Evolutionary conservation across 2,113 vertebrate species (phyloP), one percentile per base, ranked within the genome.

Genomic region (Rhinoderma darwinii): DNA sequence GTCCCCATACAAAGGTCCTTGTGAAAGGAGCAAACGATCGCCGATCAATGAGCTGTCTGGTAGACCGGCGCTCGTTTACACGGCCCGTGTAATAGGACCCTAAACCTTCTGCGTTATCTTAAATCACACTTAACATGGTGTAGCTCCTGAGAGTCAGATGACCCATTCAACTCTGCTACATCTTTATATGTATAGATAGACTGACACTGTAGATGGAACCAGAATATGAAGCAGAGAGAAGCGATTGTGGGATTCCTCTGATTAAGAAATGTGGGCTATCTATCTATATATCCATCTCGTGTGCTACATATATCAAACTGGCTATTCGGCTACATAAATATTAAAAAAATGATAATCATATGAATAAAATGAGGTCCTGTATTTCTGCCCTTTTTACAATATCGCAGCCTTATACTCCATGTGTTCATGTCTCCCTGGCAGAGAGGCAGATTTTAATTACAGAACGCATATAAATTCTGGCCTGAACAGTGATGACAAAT

Each of bases 401-500:
- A 22, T 30, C 4, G 51, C 30, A 15, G 20, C 35, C 15, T 25
- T 63, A 17, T 30, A 17, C 54, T 81, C 78, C 51, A 39, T 80
- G 77, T 68, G 81, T 51, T 70, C 61, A 43, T 22, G n/a, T 22
- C 32, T 59, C 59, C 37, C 37, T 70, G 84, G 75, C 74, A 79
- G 8, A 27, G 32, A 68, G 18, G 8, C 15, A 43, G 37, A 59
- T 47, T 68, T 51, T 37, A 78, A 50, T 80, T 72, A 80, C 70
- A 75, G 83, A 76, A 76, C 37, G 39, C 83, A 72, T 25, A 66
- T 86, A 72, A 51, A 72, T 72, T 70, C 35, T 66, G 61, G 20
- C 20, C 32, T n/a, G n/a, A 72, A 37, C 2, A 32, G 32, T 35
- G 59, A 79, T 86, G 61, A 86, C 68, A 84, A 84, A 84, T 66